phyloP scores from a whole-genome alignment of 2,888 invertebrate species.

The Tribolium freemani region DNA sequence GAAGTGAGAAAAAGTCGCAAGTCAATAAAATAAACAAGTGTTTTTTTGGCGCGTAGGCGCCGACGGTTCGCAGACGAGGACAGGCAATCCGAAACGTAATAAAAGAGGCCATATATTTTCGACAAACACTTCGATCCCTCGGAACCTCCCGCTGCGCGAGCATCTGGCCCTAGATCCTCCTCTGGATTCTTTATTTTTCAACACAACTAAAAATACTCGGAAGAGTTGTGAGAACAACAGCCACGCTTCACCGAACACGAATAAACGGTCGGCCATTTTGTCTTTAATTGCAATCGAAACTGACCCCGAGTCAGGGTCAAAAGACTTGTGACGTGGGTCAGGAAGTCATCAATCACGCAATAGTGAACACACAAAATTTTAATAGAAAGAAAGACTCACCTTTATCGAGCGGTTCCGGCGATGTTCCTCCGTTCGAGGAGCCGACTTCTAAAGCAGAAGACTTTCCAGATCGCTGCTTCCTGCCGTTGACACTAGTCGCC shows the following conservation, averaged over 20 bases:
- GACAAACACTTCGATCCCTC: constrained; percentile 46
- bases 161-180: constrained; percentile 47
- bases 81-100: constrained; percentile 51
- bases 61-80: neutral
- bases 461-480: constrained; percentile 60
- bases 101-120: constrained; percentile 55
- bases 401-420: constrained; percentile 62
- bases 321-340: constrained; percentile 48
- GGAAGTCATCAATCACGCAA: constrained; percentile 54
- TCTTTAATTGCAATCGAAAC: constrained; percentile 24
- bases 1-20: neutral
- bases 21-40: neutral
- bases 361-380: constrained; percentile 18
- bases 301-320: constrained; percentile 47
- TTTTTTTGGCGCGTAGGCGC: constrained; percentile 20
- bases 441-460: constrained; percentile 50
- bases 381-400: constrained; percentile 51
- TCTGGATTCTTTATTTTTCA: constrained; percentile 42
- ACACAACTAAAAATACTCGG: constrained; percentile 23
- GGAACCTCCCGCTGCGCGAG: constrained; percentile 51
- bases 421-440: constrained; percentile 50
- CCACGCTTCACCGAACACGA: constrained; percentile 26
- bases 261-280: constrained; percentile 33
- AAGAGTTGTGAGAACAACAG: constrained; percentile 36
- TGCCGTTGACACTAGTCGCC: constrained; percentile 50